Evolutionary conservation across 1,140 invertebrate genomes (phyloP).

Genomic region (Pseudomyrmex gracilis): DNA sequence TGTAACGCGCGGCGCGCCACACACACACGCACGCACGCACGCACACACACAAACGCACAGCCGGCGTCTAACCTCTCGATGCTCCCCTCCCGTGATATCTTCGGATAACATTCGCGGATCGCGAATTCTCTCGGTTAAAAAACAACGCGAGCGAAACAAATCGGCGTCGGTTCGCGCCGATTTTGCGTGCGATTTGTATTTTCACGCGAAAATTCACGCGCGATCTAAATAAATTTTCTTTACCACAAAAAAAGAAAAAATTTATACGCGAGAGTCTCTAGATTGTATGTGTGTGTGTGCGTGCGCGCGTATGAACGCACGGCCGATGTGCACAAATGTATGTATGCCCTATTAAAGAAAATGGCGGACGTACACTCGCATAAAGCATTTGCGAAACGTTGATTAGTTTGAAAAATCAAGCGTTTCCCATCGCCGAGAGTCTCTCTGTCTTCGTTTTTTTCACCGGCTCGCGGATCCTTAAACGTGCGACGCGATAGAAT

Average conservation of each 20-base stretch:
- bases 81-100: too few species aligned
- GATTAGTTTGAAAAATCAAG: slow-evolving; percentile 70
- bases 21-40: background rate
- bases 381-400: slow-evolving; percentile 74
- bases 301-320: background rate
- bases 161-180: too few species aligned
- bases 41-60: slow-evolving; percentile 1
- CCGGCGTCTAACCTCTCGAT: slow-evolving; percentile 47
- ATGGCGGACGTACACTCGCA: slow-evolving; percentile 80
- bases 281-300: background rate
- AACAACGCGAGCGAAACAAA: background rate
- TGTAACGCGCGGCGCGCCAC: background rate
- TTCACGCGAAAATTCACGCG: background rate
- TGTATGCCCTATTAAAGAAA: slow-evolving; percentile 81
- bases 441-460: background rate
- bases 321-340: slow-evolving; percentile 45
- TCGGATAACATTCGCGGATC: background rate
- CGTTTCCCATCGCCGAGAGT: background rate
- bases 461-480: too few species aligned
- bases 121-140: background rate
- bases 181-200: too few species aligned
- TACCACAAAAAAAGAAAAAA: too few species aligned
- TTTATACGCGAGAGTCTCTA: background rate
- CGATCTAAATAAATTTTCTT: too few species aligned
- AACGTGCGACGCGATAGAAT: background rate